Percentiles rank a stretch among this genome's conserved stretches.
Evolutionary conservation across 2,888 invertebrate species (phyloP).

Genomic region (Calephelis perditalis): DNA sequence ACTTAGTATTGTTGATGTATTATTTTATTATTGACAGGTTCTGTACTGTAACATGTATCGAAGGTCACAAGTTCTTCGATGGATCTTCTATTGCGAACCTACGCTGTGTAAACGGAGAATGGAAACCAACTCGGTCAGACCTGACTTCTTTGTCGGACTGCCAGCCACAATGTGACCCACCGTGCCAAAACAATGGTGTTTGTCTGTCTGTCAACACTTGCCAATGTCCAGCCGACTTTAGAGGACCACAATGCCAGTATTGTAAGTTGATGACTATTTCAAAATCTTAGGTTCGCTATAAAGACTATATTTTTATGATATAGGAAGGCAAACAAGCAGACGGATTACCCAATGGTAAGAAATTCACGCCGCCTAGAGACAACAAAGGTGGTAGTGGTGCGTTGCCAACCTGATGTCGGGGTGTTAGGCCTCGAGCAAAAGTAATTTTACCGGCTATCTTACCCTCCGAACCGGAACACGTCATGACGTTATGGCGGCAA

Average conservation of each 20-base stretch:
- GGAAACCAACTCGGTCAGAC: constrained; percentile 82
- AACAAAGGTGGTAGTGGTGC: too few relatives aligned
- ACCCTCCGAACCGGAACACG: too few relatives aligned
- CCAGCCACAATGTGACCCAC: constrained; percentile 80
- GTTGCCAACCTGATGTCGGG: too few relatives aligned
- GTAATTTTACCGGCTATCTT: too few relatives aligned
- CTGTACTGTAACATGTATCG: constrained; percentile 82
- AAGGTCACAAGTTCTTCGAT: constrained; percentile 84
- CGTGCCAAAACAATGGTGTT: constrained; percentile 89
- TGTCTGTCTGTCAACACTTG: constrained; percentile 88
- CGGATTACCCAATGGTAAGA: too few relatives aligned
- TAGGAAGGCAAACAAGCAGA: too few relatives aligned
- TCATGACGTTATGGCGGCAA: too few relatives aligned
- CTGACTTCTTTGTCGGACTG: constrained; percentile 84
- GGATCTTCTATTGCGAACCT: constrained; percentile 83
- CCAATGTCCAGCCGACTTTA: constrained; percentile 84
- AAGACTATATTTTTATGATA: too few relatives aligned
- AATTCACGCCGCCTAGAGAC: too few relatives aligned
- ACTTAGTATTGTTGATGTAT: too few relatives aligned
- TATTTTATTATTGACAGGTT: constrained; percentile 51
- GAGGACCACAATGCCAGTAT: constrained; percentile 86
- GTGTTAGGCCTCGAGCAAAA: too few relatives aligned
- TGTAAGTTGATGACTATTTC: constrained; percentile 37
- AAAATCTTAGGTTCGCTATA: too few relatives aligned
- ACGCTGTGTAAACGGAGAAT: constrained; percentile 82